These are phyloP conservation scores for Turnix velox DNA, from an alignment of 2,113 vertebrate genomes.

Conservation along the genomic window DNA sequence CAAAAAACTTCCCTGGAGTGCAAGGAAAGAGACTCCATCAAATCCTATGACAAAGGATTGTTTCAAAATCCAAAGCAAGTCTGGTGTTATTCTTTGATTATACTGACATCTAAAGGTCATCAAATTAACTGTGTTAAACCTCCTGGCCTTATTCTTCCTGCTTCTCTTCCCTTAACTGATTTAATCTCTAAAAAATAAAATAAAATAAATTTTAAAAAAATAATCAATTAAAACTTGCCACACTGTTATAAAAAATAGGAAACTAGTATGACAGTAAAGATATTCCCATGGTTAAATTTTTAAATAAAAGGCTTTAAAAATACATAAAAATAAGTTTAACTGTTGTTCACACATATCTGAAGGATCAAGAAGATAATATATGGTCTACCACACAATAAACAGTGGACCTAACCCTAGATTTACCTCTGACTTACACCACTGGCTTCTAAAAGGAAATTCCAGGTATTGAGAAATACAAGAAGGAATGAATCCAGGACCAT, in stretches of 20 bases:
- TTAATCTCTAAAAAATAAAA: background rate
- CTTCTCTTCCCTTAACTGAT: background rate
- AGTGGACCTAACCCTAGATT: background rate
- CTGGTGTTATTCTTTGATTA: slow-evolving; percentile 45
- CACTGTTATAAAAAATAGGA: background rate
- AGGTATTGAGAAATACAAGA: background rate
- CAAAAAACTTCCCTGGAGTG: background rate
- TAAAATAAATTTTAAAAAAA: no score
- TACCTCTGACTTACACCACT: background rate
- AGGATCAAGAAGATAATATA: background rate
- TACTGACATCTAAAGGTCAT: slow-evolving; percentile 66
- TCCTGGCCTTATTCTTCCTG: background rate
- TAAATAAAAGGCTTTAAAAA: background rate
- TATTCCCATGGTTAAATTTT: background rate
- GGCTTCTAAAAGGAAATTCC: background rate
- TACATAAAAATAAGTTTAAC: background rate
- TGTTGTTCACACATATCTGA: background rate
- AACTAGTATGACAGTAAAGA: background rate
- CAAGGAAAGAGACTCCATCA: background rate
- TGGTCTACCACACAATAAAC: background rate
- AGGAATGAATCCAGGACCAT: background rate
- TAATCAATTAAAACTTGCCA: background rate
- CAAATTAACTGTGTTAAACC: background rate
- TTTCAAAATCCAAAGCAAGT: background rate
- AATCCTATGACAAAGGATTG: background rate